Evolutionary conservation across 2,113 vertebrate species (phyloP).

Genomic region (Austrofundulus limnaeus): DNA sequence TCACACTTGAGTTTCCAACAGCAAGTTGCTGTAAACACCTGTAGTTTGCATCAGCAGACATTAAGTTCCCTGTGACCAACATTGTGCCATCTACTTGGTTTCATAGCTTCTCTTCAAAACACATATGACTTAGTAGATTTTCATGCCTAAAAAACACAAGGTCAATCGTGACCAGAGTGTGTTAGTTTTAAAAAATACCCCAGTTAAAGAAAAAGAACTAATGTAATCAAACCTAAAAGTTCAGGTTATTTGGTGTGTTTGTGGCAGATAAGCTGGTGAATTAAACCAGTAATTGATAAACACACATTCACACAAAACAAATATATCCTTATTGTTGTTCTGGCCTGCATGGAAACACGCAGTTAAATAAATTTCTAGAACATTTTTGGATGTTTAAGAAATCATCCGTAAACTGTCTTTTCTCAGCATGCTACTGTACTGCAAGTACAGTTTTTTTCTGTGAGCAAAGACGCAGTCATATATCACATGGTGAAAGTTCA

Average conservation of each 20-base stretch:
- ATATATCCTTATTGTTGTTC: too few species aligned
- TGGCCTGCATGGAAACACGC: too few species aligned
- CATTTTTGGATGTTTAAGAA: constrained; percentile 6
- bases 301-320: too few species aligned
- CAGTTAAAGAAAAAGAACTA: neutral
- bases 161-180: constrained; percentile 38
- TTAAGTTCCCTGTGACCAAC: constrained; percentile 19
- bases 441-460: constrained; percentile 13
- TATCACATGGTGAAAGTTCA: constrained; percentile 59
- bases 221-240: constrained; percentile 5
- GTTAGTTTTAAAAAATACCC: neutral
- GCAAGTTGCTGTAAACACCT: too few species aligned
- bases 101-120: too few species aligned
- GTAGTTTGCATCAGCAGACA: too few species aligned
- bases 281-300: too few species aligned
- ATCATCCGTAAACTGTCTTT: constrained; percentile 18
- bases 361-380: too few species aligned
- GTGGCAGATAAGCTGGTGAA: too few species aligned
- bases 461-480: constrained; percentile 23
- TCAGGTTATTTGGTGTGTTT: constrained; percentile 4
- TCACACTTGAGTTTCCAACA: too few species aligned
- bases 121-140: constrained; percentile 31
- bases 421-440: constrained; percentile 9
- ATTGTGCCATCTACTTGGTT: neutral
- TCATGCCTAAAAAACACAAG: constrained; percentile 56